Conservation (phyloP, 2,888 invertebrate species). For the Leucophora obtusa region DNA sequence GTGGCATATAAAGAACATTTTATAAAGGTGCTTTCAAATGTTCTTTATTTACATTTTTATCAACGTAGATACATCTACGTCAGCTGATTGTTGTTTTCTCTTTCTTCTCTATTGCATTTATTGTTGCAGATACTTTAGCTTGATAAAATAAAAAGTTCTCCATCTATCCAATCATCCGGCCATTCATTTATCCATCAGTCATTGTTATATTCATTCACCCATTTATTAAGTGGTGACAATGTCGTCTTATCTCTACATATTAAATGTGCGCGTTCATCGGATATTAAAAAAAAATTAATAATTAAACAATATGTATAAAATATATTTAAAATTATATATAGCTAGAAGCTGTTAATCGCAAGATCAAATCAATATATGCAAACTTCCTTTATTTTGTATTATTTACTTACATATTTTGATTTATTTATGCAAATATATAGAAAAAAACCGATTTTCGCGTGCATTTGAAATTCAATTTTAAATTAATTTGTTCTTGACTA, state of each 20-base stretch:
- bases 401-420: background rate
- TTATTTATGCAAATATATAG: too few species aligned
- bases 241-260: background rate
- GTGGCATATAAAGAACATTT: too few species aligned
- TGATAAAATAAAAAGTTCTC: background rate
- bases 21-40: too few species aligned
- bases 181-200: background rate
- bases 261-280: background rate
- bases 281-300: background rate
- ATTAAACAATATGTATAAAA: too few species aligned
- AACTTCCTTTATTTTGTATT: background rate
- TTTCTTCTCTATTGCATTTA: background rate
- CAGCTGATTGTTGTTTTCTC: background rate
- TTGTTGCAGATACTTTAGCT: background rate
- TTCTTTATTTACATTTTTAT: background rate
- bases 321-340: background rate
- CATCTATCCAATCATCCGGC: background rate
- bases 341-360: background rate
- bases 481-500: conserved; percentile 53
- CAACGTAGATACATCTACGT: background rate
- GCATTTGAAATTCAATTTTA: background rate
- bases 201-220: background rate
- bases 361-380: too few species aligned
- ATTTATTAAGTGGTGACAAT: background rate
- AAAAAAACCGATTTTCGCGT: background rate